phyloP scores from a whole-genome alignment of 2,797 vertebrate species.

The Hafferia zeledoni region DNA sequence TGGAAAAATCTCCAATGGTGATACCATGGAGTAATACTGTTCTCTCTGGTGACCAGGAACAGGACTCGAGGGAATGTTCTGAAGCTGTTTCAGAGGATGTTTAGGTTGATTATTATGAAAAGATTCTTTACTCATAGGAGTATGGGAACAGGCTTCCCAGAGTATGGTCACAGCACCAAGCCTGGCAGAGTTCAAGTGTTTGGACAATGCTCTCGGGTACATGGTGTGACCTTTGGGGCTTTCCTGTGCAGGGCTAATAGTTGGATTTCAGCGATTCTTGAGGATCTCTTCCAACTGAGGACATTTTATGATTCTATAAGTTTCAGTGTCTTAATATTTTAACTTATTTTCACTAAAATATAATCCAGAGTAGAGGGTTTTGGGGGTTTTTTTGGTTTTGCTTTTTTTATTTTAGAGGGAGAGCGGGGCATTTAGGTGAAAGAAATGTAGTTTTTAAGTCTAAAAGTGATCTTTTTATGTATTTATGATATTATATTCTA shows the following conservation, averaged over 20 bases:
- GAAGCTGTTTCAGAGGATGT: not conserved
- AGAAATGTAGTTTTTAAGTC: not conserved
- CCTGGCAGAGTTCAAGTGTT: not conserved
- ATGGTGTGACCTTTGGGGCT: too few relatives aligned
- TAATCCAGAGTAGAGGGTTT: not conserved
- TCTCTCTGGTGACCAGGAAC: not conserved
- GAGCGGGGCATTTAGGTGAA: not conserved
- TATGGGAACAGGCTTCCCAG: not conserved
- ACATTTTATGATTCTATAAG: not conserved
- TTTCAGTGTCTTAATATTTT: not conserved
- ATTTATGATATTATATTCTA: not conserved
- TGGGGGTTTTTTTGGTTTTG: too few relatives aligned
- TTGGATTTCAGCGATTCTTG: not conserved
- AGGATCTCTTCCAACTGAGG: not conserved
- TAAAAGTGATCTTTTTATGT: not conserved
- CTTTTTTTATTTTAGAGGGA: fast-evolving
- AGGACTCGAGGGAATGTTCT: not conserved
- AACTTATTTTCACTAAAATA: not conserved
- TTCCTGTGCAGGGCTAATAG: not conserved
- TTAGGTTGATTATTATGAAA: not conserved
- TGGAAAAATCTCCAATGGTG: not conserved
- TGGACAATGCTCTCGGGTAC: too few relatives aligned
- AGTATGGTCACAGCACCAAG: not conserved
- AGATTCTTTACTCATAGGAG: fast-evolving
- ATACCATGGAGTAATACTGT: too few relatives aligned